Conservation (phyloP, 2,888 invertebrate genomes). For the Lepetodrilus schrolli region DNA sequence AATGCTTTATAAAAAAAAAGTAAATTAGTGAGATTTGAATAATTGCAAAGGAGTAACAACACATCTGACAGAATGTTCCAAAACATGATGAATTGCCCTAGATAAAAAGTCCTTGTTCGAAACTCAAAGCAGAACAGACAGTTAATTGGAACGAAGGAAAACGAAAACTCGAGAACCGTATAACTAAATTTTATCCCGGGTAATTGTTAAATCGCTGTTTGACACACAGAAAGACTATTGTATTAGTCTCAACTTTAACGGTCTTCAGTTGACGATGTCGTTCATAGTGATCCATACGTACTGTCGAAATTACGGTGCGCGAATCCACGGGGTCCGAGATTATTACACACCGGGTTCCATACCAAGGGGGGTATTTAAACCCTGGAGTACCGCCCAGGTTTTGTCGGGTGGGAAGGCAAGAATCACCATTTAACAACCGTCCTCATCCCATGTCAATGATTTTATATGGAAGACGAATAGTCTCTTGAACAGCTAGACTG, state of each 20-base stretch:
- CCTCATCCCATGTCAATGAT: not conserved
- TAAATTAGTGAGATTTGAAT: conserved; percentile 8
- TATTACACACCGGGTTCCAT: not conserved
- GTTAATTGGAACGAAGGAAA: conserved; percentile 18
- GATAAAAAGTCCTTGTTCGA: not conserved
- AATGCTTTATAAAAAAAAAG: not conserved
- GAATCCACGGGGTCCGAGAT: not conserved
- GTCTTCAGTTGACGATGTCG: too few species aligned
- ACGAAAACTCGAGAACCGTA: not conserved
- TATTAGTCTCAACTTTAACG: not conserved
- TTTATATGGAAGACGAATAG: conserved; percentile 14
- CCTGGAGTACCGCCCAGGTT: not conserved
- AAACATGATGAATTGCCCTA: conserved; percentile 14
- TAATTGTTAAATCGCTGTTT: conserved; percentile 9
- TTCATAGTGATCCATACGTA: too few species aligned
- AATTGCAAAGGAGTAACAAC: not conserved
- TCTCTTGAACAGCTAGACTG: not conserved
- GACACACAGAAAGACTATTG: not conserved
- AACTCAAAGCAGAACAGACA: conserved; percentile 1
- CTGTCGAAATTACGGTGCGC: conserved; percentile 6
- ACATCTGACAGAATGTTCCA: not conserved
- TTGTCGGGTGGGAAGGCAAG: not conserved
- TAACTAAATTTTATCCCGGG: conserved; percentile 12
- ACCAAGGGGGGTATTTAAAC: conserved; percentile 8
- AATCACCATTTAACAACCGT: not conserved